These are phyloP conservation scores for Hirudo medicinalis DNA, from an alignment of 1,140 invertebrate species.

Conservation along the genomic window DNA sequence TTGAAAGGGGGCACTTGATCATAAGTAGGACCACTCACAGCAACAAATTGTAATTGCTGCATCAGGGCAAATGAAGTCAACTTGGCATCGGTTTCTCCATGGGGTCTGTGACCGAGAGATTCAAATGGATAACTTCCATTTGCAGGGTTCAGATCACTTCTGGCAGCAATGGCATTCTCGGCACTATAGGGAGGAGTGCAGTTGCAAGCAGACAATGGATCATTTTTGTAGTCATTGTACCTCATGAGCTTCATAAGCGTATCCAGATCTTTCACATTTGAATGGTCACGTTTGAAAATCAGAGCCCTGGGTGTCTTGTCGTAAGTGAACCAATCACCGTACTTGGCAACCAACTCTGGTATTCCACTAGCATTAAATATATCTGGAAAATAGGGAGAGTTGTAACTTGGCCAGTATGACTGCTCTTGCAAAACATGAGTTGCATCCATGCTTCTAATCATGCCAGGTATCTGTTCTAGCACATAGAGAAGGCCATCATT, in stretches of 20 bases:
- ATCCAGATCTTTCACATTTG: constrained; percentile 44
- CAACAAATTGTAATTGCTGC: constrained; percentile 45
- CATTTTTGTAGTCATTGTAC: constrained; percentile 59
- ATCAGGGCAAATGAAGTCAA: constrained; percentile 41
- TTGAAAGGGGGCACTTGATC: constrained; percentile 54
- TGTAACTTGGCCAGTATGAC: constrained; percentile 64
- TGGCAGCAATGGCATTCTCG: constrained; percentile 57
- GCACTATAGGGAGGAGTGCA: constrained; percentile 59
- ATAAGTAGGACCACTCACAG: constrained; percentile 49
- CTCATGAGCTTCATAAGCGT: constrained; percentile 53
- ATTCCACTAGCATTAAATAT: constrained; percentile 50
- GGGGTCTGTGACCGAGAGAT: constrained; percentile 51
- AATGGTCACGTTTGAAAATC: constrained; percentile 52
- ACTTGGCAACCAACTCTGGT: constrained; percentile 47
- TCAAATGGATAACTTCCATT: constrained; percentile 54
- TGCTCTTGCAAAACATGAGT: constrained; percentile 53
- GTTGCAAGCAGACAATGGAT: constrained; percentile 54
- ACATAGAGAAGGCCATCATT: constrained; percentile 55
- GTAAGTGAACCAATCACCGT: constrained; percentile 59
- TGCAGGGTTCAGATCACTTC: constrained; percentile 55
- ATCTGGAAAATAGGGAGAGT: constrained; percentile 56
- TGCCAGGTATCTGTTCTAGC: constrained; percentile 64
- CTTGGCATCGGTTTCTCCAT: constrained; percentile 56
- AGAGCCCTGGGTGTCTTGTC: constrained; percentile 51
- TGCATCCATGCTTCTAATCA: constrained; percentile 48